Conservation (phyloP, 2,888 invertebrate genomes). For the Colostygia pectinataria region DNA sequence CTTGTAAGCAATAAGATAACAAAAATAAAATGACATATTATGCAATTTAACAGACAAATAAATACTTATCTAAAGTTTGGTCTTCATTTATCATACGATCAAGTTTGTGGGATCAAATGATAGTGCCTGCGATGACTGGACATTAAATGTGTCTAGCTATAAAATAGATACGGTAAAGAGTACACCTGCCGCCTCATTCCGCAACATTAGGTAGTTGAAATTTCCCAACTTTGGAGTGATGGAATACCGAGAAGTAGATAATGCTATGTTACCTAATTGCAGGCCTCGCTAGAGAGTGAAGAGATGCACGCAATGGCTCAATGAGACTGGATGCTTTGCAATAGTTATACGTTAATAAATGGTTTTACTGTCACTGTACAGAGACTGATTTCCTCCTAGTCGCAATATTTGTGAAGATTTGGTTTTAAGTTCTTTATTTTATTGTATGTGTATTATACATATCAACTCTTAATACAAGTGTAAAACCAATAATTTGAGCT, state of each 20-base stretch:
- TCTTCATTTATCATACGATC: too few relatives aligned
- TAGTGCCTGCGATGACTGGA: background rate
- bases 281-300: constrained; percentile 50
- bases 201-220: constrained; percentile 41
- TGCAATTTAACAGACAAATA: too few relatives aligned
- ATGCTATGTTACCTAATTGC: constrained; percentile 60
- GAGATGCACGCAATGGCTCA: constrained; percentile 49
- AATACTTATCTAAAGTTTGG: too few relatives aligned
- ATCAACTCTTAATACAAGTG: too few relatives aligned
- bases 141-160: constrained; percentile 5
- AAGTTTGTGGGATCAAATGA: background rate
- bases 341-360: constrained; percentile 14
- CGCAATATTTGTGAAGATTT: background rate
- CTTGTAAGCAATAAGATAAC: too few relatives aligned
- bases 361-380: background rate
- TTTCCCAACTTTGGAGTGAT: constrained; percentile 53
- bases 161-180: constrained; percentile 14
- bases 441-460: too few relatives aligned
- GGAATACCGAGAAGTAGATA: constrained; percentile 51
- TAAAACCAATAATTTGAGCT: too few relatives aligned
- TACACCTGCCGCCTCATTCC: constrained; percentile 22
- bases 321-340: constrained; percentile 36
- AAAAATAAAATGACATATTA: too few relatives aligned
- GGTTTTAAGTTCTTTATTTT: too few relatives aligned
- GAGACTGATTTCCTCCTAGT: constrained; percentile 6